A percentile compares a stretch with the other conserved stretches of the same genome.
These are phyloP conservation scores for Cololabis saira DNA, from an alignment of 2,113 vertebrate species.

Conservation along the genomic window DNA sequence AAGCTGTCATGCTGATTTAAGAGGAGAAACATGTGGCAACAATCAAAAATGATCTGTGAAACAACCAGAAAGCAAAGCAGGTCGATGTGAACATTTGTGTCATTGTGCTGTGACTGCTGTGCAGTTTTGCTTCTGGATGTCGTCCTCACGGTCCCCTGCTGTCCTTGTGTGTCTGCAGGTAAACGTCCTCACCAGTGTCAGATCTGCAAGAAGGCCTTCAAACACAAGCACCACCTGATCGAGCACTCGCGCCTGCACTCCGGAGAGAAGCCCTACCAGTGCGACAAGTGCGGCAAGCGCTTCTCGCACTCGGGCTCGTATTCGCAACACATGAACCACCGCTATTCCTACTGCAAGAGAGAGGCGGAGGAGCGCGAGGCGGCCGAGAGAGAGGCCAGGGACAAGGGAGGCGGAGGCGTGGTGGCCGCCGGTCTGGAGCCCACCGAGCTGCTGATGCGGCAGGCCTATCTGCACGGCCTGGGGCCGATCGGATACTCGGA, in stretches of 20 bases:
- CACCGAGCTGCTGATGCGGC: slow-evolving; percentile 92
- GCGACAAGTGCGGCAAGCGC: slow-evolving; percentile 89
- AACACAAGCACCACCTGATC: slow-evolving; percentile 98
- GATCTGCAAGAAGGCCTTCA: slow-evolving; percentile 98
- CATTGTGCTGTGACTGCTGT: no score
- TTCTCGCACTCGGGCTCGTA: slow-evolving; percentile 98
- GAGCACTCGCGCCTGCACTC: slow-evolving; percentile 97
- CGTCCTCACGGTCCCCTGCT: slow-evolving; percentile 20
- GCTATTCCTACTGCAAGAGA: slow-evolving; percentile 98
- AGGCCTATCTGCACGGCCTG: slow-evolving; percentile 91
- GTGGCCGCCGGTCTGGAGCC: slow-evolving; percentile 88
- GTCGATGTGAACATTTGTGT: no score
- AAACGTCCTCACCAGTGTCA: slow-evolving; percentile 98
- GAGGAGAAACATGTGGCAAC: no score
- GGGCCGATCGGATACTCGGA: slow-evolving; percentile 91
- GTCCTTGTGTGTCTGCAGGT: slow-evolving; percentile 82
- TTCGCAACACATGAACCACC: slow-evolving; percentile 99
- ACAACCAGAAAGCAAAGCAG: no score
- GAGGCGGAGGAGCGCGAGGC: slow-evolving; percentile 96
- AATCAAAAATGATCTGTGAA: no score
- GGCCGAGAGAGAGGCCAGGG: slow-evolving; percentile 89
- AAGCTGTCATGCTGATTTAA: no score
- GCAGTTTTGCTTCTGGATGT: no score
- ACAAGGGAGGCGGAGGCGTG: slow-evolving; percentile 89
- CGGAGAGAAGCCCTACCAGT: slow-evolving; percentile 88